These are phyloP conservation scores for Lepas anatifera DNA, from an alignment of 2,888 invertebrate genomes.

Conservation along the genomic window DNA sequence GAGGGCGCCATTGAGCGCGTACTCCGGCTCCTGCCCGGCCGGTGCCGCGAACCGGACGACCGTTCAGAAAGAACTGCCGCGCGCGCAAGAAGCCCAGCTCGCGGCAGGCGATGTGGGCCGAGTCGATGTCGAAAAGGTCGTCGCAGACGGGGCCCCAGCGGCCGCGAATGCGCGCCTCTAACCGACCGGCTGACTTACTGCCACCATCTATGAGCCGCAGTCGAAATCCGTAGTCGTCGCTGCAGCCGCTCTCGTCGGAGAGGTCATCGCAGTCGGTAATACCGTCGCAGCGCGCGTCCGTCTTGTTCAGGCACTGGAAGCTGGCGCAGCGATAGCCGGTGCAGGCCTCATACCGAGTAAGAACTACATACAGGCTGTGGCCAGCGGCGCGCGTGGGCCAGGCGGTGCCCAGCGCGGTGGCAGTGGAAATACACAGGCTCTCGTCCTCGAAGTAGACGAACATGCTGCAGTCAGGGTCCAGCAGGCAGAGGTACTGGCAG, in stretches of 20 bases:
- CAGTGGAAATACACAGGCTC: conserved; percentile 1
- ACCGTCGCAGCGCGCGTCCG: conserved; percentile 1
- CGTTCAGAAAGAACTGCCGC: background rate
- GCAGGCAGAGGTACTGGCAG: conserved; percentile 9
- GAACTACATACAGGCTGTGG: conserved; percentile 4
- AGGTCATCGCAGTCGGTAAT: conserved; percentile 10
- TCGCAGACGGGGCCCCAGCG: conserved; percentile 8
- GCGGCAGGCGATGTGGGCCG: conserved; percentile 1
- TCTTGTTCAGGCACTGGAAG: conserved; percentile 8
- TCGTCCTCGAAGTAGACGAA: conserved; percentile 12
- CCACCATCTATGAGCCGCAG: background rate
- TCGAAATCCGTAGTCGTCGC: conserved; percentile 1
- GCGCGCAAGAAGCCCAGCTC: conserved; percentile 3
- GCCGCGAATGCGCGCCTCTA: conserved; percentile 9
- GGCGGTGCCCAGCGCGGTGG: conserved; percentile 1
- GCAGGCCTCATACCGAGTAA: background rate
- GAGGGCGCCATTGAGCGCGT: background rate
- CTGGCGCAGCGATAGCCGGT: background rate
- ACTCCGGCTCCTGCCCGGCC: background rate
- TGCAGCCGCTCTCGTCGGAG: conserved; percentile 1
- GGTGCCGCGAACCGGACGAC: background rate
- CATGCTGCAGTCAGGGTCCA: background rate
- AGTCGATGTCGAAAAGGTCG: conserved; percentile 12
- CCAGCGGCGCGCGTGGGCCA: conserved; percentile 1
- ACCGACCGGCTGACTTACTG: background rate